phyloP scores from a whole-genome alignment of 2,113 vertebrate genomes.

The Mesoclemmys tuberculata region DNA sequence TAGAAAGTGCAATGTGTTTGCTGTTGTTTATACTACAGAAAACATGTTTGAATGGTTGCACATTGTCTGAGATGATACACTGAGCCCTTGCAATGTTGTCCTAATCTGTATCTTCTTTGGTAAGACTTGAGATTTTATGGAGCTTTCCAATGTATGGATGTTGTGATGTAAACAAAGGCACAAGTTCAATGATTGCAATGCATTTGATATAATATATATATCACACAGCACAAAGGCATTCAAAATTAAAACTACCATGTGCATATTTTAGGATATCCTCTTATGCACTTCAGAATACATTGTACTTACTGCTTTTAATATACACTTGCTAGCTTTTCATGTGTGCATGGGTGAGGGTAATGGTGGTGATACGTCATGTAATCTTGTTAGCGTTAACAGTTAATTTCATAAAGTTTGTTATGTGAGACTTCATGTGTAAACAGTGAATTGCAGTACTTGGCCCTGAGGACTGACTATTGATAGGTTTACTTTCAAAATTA shows the following conservation, averaged over 20 bases:
- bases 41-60: neutral
- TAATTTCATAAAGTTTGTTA: neutral
- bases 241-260: fast-evolving
- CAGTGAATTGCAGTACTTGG: neutral
- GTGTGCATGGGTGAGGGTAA: neutral
- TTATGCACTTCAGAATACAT: neutral
- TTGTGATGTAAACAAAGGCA: neutral
- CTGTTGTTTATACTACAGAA: neutral
- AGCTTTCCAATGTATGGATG: neutral
- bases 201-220: fast-evolving
- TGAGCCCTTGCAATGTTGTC: neutral
- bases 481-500: neutral
- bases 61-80: neutral
- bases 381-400: neutral
- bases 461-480: neutral
- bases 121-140: neutral
- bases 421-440: neutral
- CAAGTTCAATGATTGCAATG: neutral
- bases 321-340: fast-evolving
- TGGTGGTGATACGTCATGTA: fast-evolving
- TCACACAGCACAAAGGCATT: fast-evolving
- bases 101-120: fast-evolving
- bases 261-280: fast-evolving
- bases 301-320: fast-evolving
- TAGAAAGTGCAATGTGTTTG: neutral